Conservation (phyloP, 2,797 vertebrate genomes). For the Lagorchestes hirsutus region DNA sequence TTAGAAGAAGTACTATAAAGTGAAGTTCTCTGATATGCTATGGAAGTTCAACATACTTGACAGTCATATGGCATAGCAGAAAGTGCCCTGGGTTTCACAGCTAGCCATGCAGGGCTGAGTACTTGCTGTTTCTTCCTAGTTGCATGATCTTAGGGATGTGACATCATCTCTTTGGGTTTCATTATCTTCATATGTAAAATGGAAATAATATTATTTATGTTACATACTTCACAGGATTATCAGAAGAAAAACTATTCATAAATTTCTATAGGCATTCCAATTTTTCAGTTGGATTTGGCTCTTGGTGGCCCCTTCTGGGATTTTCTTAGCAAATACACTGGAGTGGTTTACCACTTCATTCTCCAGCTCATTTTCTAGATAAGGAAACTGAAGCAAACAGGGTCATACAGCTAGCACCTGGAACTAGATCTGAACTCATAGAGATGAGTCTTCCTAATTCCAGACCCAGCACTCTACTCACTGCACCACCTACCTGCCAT, state of each 20-base stretch:
- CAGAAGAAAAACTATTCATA: not conserved
- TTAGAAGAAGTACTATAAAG: constrained; percentile 29
- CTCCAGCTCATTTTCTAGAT: not conserved
- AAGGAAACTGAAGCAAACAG: not conserved
- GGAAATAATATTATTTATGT: not conserved
- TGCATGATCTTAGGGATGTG: not conserved
- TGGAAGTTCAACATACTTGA: not conserved
- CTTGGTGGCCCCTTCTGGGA: not conserved
- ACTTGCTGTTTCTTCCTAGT: not conserved
- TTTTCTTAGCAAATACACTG: not conserved
- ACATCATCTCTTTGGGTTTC: not conserved
- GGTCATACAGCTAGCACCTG: not conserved
- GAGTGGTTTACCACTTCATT: not conserved
- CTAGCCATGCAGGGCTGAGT: not conserved
- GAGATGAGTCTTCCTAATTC: not conserved
- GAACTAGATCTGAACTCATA: not conserved
- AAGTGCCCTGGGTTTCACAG: constrained; percentile 2
- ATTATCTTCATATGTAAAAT: not conserved
- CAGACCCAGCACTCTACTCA: not conserved
- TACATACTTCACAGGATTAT: not conserved
- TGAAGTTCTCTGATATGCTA: not conserved
- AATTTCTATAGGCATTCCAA: not conserved
- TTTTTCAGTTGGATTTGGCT: not conserved
- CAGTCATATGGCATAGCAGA: constrained; percentile 16
- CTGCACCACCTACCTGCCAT: not conserved